Evolutionary conservation across 2,797 vertebrate genomes (phyloP), one percentile per base, ranked within the genome.

Genomic region (Dromococcyx pavoninus): DNA sequence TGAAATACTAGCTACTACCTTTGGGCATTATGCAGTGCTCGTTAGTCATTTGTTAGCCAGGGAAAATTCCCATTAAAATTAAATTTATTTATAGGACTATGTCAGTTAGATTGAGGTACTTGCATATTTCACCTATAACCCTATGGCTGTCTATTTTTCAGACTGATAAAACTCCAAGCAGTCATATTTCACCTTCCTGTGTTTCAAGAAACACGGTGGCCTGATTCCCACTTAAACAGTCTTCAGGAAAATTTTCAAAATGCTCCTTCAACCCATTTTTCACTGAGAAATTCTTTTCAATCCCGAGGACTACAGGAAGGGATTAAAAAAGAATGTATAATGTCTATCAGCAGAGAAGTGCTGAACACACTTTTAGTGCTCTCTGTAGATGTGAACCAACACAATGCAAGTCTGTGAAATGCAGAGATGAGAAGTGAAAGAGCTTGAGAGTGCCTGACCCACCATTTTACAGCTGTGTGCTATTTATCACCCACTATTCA

Each of bases 81-180:
- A 93, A 65, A 89, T 79, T 78, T 93, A 92, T 77, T 93, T 93
- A 77, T 86, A 86, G 62, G 33, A 62, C 1, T 72, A 41, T 61
- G 65, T 85, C 85, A 87, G 60, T 56, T 88, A 82, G 64, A 74
- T 80, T 76, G 73, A 91, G 39, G 18, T 69, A 73, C 70, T 84
- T 95, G 35, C 73, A 67, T 88, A 77, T 91, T 93, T 95, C 70
- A 93, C 81, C 78, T 85, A 22, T 87, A 88, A 95, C 81, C 65
- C 33, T 83, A 23, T 41, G 70, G 87, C 35, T 83, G 51, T 81
- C 33, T 93, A 35, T 91, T 94, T 82, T 90, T 88, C 57, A 87
- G 27, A 27, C 21, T 65, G 66, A 82, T 95, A 93, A 54, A 57
- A 72, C 48, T 90, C 60, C 46, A 88, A 94, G 79, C 32, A 87